Conservation (phyloP, 2,888 invertebrate species). For the Nemoura dubitans region DNA sequence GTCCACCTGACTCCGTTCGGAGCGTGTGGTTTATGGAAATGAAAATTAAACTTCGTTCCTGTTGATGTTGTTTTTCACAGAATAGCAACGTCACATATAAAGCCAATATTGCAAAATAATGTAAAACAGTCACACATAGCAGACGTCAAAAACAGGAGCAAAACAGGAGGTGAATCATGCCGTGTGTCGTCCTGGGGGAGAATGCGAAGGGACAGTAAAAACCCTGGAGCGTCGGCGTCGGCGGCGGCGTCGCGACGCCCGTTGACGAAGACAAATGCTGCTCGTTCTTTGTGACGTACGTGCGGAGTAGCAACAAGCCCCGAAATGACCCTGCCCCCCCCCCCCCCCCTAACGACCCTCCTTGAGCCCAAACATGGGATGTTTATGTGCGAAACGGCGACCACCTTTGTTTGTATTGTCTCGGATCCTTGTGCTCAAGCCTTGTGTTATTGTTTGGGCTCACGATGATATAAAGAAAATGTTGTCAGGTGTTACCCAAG, state of each 20-base stretch:
- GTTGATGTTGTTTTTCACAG: not conserved
- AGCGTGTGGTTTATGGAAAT: not conserved
- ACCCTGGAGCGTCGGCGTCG: not conserved
- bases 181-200: constrained; percentile 23
- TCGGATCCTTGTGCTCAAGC: not conserved
- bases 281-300: constrained; percentile 35
- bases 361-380: not conserved
- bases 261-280: constrained; percentile 47
- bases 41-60: not conserved
- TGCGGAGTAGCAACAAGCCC: constrained; percentile 39
- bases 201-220: constrained; percentile 17
- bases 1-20: not conserved
- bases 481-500: not conserved
- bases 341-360: constrained; percentile 1
- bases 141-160: not conserved
- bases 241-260: not conserved
- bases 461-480: not conserved
- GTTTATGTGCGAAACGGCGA: not conserved
- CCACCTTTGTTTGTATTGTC: not conserved
- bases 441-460: not conserved
- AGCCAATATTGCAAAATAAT: constrained; percentile 3
- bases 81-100: not conserved
- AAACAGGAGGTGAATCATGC: constrained; percentile 1
- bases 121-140: constrained; percentile 7
- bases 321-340: not conserved